Percentiles rank a stretch among this genome's conserved stretches.
Evolutionary conservation across 2,797 vertebrate species (phyloP).

Genomic region (Myotis myotis): DNA sequence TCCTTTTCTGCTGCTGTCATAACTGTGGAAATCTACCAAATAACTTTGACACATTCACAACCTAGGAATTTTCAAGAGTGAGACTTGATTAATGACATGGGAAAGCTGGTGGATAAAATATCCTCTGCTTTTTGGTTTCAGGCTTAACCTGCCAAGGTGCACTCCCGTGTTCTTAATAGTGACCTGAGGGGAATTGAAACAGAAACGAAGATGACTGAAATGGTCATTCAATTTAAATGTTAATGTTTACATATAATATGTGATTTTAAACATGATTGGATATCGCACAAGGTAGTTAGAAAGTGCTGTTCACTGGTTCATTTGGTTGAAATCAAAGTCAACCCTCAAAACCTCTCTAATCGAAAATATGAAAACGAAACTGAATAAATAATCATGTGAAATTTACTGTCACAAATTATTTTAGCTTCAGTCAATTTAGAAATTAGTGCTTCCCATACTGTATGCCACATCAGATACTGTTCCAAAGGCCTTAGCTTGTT

Average conservation of each 20-base stretch:
- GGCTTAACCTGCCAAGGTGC: neutral
- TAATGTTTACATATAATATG: neutral
- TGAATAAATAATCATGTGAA: neutral
- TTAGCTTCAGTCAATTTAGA: neutral
- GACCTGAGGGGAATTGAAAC: neutral
- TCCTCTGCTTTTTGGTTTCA: neutral
- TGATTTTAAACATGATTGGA: neutral
- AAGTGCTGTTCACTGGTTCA: neutral
- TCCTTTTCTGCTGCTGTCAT: neutral
- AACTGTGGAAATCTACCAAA: neutral
- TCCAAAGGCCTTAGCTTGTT: too few species aligned
- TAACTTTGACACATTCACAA: neutral
- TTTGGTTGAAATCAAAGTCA: neutral
- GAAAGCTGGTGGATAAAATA: neutral
- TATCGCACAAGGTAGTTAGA: neutral
- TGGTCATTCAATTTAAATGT: neutral
- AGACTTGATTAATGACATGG: neutral
- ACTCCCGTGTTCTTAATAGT: neutral
- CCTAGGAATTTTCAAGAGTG: neutral
- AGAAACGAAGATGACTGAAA: neutral
- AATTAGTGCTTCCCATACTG: neutral
- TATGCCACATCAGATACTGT: too few species aligned
- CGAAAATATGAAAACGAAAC: neutral
- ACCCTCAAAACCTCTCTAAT: neutral
- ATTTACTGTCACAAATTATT: neutral